Percentiles rank a stretch among this genome's conserved stretches.
These are phyloP conservation scores for Halcyon badia DNA, from an alignment of 2,797 vertebrate species.

Conservation along the genomic window DNA sequence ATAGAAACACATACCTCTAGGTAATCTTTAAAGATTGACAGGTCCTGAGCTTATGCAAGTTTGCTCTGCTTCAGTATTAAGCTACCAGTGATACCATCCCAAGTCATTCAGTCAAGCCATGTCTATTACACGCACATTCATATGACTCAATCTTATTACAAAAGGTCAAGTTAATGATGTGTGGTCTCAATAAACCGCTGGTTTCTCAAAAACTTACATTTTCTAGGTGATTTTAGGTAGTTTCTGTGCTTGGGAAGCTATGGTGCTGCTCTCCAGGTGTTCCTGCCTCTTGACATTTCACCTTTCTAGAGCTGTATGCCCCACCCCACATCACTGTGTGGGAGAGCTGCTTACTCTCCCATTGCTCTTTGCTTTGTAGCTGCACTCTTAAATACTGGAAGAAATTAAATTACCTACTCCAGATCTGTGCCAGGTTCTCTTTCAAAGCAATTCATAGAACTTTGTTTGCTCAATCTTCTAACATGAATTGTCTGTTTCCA, in stretches of 20 bases:
- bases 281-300: neutral
- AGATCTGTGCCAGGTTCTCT: neutral
- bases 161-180: neutral
- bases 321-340: fast-evolving
- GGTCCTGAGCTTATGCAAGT: neutral
- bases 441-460: neutral
- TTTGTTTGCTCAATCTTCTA: slow-evolving; percentile 15
- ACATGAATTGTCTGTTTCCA: neutral
- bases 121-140: fast-evolving
- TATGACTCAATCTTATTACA: neutral
- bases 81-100: neutral
- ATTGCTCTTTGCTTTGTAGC: neutral
- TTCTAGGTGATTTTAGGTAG: neutral
- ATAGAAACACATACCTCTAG: neutral
- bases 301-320: neutral
- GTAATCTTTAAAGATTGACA: neutral
- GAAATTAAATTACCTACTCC: neutral
- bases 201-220: neutral
- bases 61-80: neutral
- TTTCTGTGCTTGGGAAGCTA: neutral
- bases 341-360: fast-evolving
- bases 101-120: neutral
- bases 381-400: neutral
- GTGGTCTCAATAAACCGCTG: neutral
- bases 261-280: neutral